A percentile compares a stretch with the other conserved stretches of the same genome.
Conservation (phyloP, 23 tunicate species). For the Botrylloides violaceus region DNA sequence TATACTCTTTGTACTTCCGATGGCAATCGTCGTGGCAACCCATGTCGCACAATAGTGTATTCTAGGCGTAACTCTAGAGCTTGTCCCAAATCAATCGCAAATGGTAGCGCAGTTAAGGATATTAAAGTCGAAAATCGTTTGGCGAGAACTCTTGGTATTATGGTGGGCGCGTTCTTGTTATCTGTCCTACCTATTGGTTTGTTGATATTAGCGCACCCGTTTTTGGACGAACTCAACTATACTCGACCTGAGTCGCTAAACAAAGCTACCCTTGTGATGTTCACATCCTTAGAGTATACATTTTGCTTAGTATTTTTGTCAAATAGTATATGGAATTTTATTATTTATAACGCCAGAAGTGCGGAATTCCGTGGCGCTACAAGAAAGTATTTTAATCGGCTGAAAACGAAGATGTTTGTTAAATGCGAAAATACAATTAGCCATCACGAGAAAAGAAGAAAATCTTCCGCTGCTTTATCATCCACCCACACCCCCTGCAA, state of each 20-base stretch:
- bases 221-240: conserved; percentile 11
- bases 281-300: conserved; percentile 26
- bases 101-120: neutral
- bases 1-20: conserved; percentile 2
- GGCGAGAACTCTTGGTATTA: conserved; percentile 10
- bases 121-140: conserved; percentile 16
- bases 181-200: conserved; percentile 6
- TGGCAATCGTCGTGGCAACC: neutral
- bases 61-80: conserved; percentile 9
- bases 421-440: neutral
- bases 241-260: conserved; percentile 12
- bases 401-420: neutral
- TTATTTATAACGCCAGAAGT: conserved; percentile 66
- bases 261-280: conserved; percentile 1
- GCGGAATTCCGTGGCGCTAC: conserved; percentile 37
- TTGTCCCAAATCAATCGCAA: neutral
- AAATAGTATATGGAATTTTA: conserved; percentile 77
- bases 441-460: neutral
- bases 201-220: conserved; percentile 2
- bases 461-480: conserved; percentile 8
- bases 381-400: neutral
- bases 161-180: conserved; percentile 13
- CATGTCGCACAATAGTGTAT: conserved; percentile 7
- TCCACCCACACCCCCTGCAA: neutral
- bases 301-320: conserved; percentile 38